Base-by-base conservation (phyloP, 1,140 invertebrate genomes). In the Listronotus bonariensis region DNA sequence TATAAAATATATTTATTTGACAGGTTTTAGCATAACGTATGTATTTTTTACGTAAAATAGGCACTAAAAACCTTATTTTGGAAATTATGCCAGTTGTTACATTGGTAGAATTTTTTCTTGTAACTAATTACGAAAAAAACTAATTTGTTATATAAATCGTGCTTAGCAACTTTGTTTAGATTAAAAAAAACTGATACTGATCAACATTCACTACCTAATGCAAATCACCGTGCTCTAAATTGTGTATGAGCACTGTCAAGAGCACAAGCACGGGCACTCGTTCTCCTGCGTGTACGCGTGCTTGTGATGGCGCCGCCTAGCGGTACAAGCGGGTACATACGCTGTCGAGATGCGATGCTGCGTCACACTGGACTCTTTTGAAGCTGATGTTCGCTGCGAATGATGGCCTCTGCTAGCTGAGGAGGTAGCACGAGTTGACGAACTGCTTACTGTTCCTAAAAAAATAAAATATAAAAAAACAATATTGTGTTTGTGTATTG, bases 281-380 rank as follows among this genome's bases (percentile, higher is more conserved):
- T 69, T 68, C 56, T 69, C 55, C 58, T 69, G 68, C 52, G 65
- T 52, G 38, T 68, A 67, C 41, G 69, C 71, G 71, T 75, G 72
- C 69, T 66, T 68, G 67, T 68, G 43, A 48, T 53, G 67, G 52
- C 72, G 72, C 64, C 69, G 69, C 68, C 68, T 72, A 73, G 58
- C 63, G 73, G 70, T 76, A 77, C 73, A 75, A 74, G 71, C 69
- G 55, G 73, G 75, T 78, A 78, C 76, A 73, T 78, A 78, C 76
- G 74, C 73, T 71, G 75, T 73, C 17, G 75, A 74, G 58, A 73
- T 71, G 63, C 75, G 70, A 51, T 74, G 75, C 43, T 65, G 63
- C 34, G 63, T 65, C 38, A 65, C 63, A 34, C 52, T 69, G 8
- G 61, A 62, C 31, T 65, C 60, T 49, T 63, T 63, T 31, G 48